Base-by-base conservation (phyloP, 2,797 vertebrate species). In the Helarctos malayanus region DNA sequence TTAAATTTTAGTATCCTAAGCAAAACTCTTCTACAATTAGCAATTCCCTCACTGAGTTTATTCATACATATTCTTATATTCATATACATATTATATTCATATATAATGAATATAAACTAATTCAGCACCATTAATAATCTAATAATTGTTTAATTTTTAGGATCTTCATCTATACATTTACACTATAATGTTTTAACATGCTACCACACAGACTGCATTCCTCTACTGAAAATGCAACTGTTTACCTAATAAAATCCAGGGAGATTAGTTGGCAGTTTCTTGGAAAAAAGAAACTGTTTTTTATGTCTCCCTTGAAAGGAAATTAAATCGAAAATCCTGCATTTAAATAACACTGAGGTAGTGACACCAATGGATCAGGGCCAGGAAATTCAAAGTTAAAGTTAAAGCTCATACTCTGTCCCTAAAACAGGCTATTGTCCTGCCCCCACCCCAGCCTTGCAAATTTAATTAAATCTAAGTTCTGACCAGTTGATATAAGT, bases 401-500 rank as follows among this genome's bases (percentile, higher is more conserved):
- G 95, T 98, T 98, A 97, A 99, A 98, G 98, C 97, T 98, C 97
- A 98, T 97, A 97, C 89, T 96, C 96, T 89, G 69, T 96, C 97
- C 98, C 98, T 98, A 98, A 98, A 97, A 90, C 93, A 97, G 47
- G 27, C 98, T 94, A 98, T 98, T 98, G 98, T 98, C 97, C 98
- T 98, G 97, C 97, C 96, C 95, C 71, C 61, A 92, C 10, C 38
- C 11, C 1, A 82, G 88, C 19, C 88, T 88, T 89, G 57, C 97
- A 98, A 98, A 99, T 98, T 98, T 99, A 99, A 99, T 99, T 98
- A 99, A 99, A 99, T 96, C 97, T 95, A 95, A 98, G 94, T 96
- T 98, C 97, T 98, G 97, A 98, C 95, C 97, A 98, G 98, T 96
- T 98, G 93, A 98, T 95, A 97, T 96, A 98, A 98, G 98, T 93